phyloP scores from a whole-genome alignment of 2,797 vertebrate species.

The Premnoplex brunnescens region DNA sequence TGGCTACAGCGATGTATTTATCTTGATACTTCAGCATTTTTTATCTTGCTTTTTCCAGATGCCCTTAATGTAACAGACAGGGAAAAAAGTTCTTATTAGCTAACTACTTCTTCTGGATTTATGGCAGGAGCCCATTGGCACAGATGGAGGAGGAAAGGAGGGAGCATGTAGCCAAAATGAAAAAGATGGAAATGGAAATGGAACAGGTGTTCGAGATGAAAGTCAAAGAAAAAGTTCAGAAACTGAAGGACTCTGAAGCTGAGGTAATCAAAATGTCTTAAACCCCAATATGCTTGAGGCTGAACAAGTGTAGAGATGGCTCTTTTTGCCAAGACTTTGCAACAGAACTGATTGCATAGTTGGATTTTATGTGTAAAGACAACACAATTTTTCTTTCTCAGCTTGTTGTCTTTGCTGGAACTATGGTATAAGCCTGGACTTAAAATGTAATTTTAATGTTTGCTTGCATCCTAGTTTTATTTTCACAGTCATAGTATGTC shows the following conservation, averaged over 20 bases:
- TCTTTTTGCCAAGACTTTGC: background rate
- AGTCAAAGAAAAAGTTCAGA: slow-evolving; percentile 98
- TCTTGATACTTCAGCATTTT: slow-evolving; percentile 7
- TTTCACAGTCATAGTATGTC: background rate
- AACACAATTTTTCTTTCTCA: background rate
- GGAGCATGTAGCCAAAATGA: slow-evolving; percentile 97
- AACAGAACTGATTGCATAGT: background rate
- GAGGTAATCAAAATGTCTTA: slow-evolving; percentile 81
- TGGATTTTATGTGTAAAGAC: background rate
- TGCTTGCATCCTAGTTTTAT: accelerated
- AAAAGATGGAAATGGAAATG: slow-evolving; percentile 99
- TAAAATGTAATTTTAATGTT: background rate
- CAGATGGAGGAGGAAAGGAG: slow-evolving; percentile 98
- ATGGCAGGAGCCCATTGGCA: slow-evolving; percentile 91
- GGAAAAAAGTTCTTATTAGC: background rate
- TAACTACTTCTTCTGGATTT: slow-evolving; percentile 46
- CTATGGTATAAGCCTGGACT: background rate
- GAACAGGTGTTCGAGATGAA: slow-evolving; percentile 99
- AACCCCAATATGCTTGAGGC: background rate
- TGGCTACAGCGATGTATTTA: background rate
- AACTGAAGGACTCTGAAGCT: slow-evolving; percentile 98
- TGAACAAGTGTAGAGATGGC: background rate
- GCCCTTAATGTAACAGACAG: background rate
- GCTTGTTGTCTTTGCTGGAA: background rate
- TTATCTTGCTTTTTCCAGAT: slow-evolving; percentile 9